Conservation (phyloP, 2,888 invertebrate species). For the Diploptera punctata region DNA sequence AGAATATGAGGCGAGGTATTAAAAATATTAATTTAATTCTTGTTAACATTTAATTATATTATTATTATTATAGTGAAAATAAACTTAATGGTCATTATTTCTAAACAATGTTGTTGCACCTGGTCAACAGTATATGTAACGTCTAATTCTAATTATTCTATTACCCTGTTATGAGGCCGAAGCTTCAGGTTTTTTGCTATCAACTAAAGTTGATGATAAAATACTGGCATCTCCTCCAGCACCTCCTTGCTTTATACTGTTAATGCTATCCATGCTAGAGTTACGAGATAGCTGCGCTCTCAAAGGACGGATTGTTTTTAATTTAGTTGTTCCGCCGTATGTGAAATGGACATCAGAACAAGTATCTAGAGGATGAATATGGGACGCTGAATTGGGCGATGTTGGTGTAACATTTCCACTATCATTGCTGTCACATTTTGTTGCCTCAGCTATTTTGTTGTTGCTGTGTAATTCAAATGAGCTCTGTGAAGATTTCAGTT, state of each 20-base stretch:
- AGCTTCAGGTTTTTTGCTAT: not conserved
- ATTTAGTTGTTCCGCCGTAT: conserved; percentile 80
- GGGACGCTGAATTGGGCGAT: conserved; percentile 11
- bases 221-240: not conserved
- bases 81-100: not conserved
- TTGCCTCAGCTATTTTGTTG: not conserved
- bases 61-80: not conserved
- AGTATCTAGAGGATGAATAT: conserved; percentile 74
- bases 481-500: conserved; percentile 46
- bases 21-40: not conserved
- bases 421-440: conserved; percentile 52
- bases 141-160: not conserved
- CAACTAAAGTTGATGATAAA: not conserved
- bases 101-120: not conserved
- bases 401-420: conserved; percentile 70
- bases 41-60: too few species aligned
- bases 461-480: conserved; percentile 44
- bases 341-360: conserved; percentile 78
- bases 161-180: not conserved
- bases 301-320: conserved; percentile 73
- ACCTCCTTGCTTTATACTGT: not conserved
- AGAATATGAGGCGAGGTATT: too few species aligned
- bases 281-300: conserved; percentile 34
- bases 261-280: conserved; percentile 24
- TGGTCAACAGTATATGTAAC: not conserved